A percentile compares a stretch with the other conserved stretches of the same genome.
Evolutionary conservation across 2,797 vertebrate genomes (phyloP).

Genomic region (Alfaro cultratus): DNA sequence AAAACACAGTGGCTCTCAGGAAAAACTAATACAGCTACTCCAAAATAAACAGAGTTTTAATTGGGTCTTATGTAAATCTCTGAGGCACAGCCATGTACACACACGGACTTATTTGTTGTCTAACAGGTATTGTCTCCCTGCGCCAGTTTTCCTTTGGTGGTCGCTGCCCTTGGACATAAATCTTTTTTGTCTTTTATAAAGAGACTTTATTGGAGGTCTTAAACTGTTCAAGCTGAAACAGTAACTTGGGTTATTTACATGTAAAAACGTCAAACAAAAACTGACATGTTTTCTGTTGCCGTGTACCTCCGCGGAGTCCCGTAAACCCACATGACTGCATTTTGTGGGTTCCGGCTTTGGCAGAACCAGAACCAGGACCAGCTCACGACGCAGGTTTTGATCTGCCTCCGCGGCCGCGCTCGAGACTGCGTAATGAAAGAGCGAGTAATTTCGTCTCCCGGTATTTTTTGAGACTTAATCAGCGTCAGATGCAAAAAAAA

Average conservation of each 20-base stretch:
- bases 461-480: conserved; percentile 37
- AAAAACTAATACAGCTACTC: neutral
- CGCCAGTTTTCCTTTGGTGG: neutral
- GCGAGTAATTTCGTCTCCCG: conserved; percentile 5
- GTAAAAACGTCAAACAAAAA: conserved; percentile 53
- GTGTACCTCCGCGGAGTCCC: conserved; percentile 18
- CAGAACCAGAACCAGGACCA: conserved; percentile 8
- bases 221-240: conserved; percentile 37
- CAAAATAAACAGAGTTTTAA: neutral
- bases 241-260: conserved; percentile 52
- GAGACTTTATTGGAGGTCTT: conserved; percentile 48
- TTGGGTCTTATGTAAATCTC: neutral
- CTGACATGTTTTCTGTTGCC: conserved; percentile 47
- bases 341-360: conserved; percentile 22
- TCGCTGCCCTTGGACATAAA: conserved; percentile 9
- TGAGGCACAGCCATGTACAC: neutral
- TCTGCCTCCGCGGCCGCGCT: conserved; percentile 14
- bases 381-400: neutral
- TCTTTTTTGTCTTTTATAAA: conserved; percentile 35
- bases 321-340: conserved; percentile 31
- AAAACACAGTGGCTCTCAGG: neutral
- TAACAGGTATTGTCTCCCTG: conserved; percentile 34
- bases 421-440: conserved; percentile 11
- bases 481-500: conserved; percentile 40
- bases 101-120: neutral